phyloP scores from a whole-genome alignment of 2,888 invertebrate genomes.

The Orthosia incerta region DNA sequence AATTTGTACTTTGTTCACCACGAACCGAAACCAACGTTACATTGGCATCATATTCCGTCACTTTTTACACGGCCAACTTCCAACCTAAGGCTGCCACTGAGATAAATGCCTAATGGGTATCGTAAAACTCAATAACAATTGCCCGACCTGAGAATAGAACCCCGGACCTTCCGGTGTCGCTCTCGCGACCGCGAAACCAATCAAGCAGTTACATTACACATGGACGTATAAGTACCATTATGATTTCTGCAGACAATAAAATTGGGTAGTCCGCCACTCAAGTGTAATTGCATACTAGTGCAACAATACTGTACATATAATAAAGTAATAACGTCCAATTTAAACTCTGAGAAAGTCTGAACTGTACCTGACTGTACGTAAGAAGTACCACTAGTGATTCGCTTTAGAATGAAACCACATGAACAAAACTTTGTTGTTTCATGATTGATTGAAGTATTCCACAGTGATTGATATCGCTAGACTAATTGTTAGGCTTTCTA shows the following conservation, averaged over 20 bases:
- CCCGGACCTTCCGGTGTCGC: no score
- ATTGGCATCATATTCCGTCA: no score
- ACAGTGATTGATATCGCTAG: constrained; percentile 25
- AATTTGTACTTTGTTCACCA: no score
- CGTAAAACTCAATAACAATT: background rate
- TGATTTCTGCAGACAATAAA: constrained; percentile 1
- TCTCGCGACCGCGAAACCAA: background rate
- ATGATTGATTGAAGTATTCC: constrained; percentile 46
- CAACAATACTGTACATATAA: constrained; percentile 17
- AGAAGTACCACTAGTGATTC: constrained; percentile 59
- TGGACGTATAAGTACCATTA: background rate
- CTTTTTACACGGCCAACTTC: no score
- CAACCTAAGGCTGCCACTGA: background rate
- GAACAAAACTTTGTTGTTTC: constrained; percentile 28
- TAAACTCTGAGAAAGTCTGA: constrained; percentile 55
- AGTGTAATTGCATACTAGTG: constrained; percentile 27
- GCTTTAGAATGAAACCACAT: constrained; percentile 16
- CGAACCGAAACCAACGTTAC: no score
- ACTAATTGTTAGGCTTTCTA: constrained; percentile 12
- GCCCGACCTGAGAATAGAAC: background rate
- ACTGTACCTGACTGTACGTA: constrained; percentile 27
- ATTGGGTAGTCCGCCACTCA: constrained; percentile 16
- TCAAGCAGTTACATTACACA: background rate
- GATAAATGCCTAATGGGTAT: no score
- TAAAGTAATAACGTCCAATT: constrained; percentile 41